These are phyloP conservation scores for Oenanthe melanoleuca DNA, from an alignment of 2,113 vertebrate genomes.

Conservation along the genomic window DNA sequence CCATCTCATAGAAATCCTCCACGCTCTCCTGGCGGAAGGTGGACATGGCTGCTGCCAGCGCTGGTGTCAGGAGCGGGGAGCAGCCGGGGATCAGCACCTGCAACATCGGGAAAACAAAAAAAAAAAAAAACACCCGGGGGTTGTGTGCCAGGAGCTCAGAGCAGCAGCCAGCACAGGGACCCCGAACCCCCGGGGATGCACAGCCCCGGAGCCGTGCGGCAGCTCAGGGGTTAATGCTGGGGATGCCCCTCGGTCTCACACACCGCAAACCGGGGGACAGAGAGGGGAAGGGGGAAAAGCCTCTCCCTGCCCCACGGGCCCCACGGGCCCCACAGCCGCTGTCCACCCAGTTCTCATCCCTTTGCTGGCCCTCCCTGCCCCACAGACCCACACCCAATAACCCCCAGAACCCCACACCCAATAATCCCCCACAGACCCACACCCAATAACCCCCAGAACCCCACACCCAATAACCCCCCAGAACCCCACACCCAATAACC, in stretches of 20 bases:
- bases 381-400: too few species aligned
- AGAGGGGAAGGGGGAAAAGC: neutral
- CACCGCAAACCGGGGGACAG: neutral
- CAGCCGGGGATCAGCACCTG: constrained; percentile 6
- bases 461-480: too few species aligned
- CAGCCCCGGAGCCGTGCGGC: neutral
- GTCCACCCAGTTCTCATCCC: neutral
- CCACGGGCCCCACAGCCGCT: neutral
- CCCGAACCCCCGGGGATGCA: neutral
- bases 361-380: neutral
- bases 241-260: rapidly evolving
- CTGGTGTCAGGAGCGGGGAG: rapidly evolving
- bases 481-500: too few species aligned
- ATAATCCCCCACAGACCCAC: too few species aligned
- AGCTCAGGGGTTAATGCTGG: neutral
- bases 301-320: neutral
- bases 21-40: constrained; percentile 82
- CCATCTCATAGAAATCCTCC: constrained; percentile 83
- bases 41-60: constrained; percentile 59
- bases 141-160: neutral
- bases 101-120: too few species aligned
- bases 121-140: too few species aligned
- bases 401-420: too few species aligned
- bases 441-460: too few species aligned
- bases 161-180: neutral